Evolutionary conservation across 2,113 vertebrate genomes (phyloP), one percentile per base, ranked within the genome.

Genomic region (Semicossyphus pulcher): DNA sequence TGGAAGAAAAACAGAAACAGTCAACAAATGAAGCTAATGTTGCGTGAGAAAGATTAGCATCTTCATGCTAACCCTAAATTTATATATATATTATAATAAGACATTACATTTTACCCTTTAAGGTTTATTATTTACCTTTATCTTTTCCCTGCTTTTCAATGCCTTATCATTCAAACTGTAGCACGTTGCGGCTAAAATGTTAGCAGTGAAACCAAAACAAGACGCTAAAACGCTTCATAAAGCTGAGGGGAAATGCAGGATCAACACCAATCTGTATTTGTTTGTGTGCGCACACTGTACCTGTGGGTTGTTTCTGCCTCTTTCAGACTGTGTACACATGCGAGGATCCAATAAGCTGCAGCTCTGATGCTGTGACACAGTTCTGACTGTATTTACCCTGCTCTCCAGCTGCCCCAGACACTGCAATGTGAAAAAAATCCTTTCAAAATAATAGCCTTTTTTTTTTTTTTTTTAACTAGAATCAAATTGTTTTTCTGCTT

Each of bases 331-430:
- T 76, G 60, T 32, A 78, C 51, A 52, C 39, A 60, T 34, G 73
- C 29, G 36, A 56, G 59, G 57, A 65, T 49, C 75, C 74, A 84
- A 74, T 87, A 84, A 87, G 83, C 83, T 83, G 69, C 18, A 5
- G 49, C n/a, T 2, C 16, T 54, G 71, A 86, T 88, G 86, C 86
- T 72, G 45, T 75, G 71, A 64, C 88, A 88, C 89, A 90, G 72
- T 78, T 68, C 72, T 78, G 69, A 82, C 72, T 80, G 69, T 79
- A 86, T 86, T 87, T 86, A 84, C 75, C 64, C 70, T 70, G 62
- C 67, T 76, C 80, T 84, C 80, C 83, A 88, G 84, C 86, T 85
- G 82, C 68, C 56, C 69, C 58, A 51, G 31, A 66, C 25, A 26
- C 51, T 25, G 54, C 20, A 7, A 47, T 21, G 51, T 28, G 70